Evolutionary conservation across 2,113 vertebrate genomes (phyloP).

Genomic region (Pomatorhinus ruficollis): DNA sequence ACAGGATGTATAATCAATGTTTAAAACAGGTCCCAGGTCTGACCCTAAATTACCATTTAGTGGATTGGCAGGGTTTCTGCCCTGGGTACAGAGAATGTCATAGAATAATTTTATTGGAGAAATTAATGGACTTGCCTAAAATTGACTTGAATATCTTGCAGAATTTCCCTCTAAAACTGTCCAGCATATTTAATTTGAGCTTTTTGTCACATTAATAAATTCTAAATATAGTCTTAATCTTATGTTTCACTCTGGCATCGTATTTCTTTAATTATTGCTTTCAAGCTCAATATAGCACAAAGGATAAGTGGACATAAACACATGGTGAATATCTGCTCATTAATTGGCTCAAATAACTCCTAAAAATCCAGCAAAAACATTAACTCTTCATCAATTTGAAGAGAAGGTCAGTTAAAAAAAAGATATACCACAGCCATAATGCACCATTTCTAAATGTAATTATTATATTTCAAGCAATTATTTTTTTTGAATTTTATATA

Average conservation of each 20-base stretch:
- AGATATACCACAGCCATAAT: background rate
- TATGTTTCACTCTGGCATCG: background rate
- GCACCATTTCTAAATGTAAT: background rate
- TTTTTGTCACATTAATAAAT: background rate
- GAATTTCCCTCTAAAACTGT: conserved; percentile 6
- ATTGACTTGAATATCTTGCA: background rate
- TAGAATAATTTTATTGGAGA: background rate
- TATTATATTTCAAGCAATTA: background rate
- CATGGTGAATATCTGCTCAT: background rate
- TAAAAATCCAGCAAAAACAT: background rate
- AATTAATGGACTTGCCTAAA: background rate
- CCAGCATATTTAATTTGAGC: background rate
- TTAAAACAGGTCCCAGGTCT: background rate
- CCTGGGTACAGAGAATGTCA: background rate
- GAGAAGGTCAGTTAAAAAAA: background rate
- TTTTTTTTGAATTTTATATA: background rate
- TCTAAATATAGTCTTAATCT: background rate
- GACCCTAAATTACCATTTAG: background rate
- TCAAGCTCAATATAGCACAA: background rate
- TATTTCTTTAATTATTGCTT: background rate
- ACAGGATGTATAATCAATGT: background rate
- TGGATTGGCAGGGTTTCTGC: background rate
- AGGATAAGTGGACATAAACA: background rate
- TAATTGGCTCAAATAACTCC: conserved; percentile 54
- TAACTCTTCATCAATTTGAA: conserved; percentile 34